Base-by-base conservation (phyloP, 2,113 vertebrate genomes). In the Takifugu flavidus region DNA sequence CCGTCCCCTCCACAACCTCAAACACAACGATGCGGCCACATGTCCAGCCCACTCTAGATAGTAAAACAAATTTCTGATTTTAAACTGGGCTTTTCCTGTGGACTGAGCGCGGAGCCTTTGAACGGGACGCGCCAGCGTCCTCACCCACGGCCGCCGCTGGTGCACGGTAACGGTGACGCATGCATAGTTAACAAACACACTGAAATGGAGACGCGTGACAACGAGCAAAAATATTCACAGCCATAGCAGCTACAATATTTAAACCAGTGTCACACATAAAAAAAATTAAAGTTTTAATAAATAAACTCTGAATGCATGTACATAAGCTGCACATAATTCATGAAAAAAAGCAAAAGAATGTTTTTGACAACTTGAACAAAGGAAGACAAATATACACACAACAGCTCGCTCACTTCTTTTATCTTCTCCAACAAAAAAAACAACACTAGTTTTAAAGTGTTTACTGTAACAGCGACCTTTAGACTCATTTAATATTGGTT, bases 1-100 rank as follows among this genome's bases (percentile, higher is more conserved):
- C 68, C 78, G 73, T 84, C 60, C 63, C 72, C 66, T 68, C 58
- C 62, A 68, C 55, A 71, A 46, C 58, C 53, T 56, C 26, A 67
- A 56, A 52, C 72, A 60, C 25, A 70, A 67, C 72, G 6, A 66
- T 74, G 63, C 15, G 14, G 25, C 10, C 29, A 3, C 29, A 39
- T 8, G 34, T 39, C 20, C 20, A 39, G 34, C 34, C 34, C 2
- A 3, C 7, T 39, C 34, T 39, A 11, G 34, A 39, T 39, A 39
- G 3, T 10, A 39, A 6, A 11, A 39, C 34, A 39, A 1, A 39
- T 11, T 8, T 10, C 1, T 26, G 25, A 25, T 50, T 50, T 10
- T 2, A 20, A 49, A 50, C 5, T 31, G 27, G 13, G 13, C 5
- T 53, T 44, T 56, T 13, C 45, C 31, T 49, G 20, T 58, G 44